phyloP scores from a whole-genome alignment of 2,797 vertebrate species.

The Myotis pilosus region DNA sequence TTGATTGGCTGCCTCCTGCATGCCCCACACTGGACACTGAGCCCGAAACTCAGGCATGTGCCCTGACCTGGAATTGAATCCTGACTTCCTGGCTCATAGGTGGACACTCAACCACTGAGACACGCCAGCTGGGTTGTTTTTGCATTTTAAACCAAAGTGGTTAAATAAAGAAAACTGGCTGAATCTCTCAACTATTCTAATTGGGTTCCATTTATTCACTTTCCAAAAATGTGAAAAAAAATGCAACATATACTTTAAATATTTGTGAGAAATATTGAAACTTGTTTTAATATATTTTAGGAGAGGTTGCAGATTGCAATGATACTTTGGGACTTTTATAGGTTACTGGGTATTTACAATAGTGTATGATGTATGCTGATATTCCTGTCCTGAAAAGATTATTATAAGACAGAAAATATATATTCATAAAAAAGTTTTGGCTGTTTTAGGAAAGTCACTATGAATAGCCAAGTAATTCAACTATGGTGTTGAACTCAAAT shows the following conservation, averaged over 20 bases:
- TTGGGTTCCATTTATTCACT: slow-evolving; percentile 41
- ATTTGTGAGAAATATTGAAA: slow-evolving; percentile 29
- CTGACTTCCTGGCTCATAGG: too few species aligned
- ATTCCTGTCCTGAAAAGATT: slow-evolving; percentile 17
- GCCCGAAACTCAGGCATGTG: too few species aligned
- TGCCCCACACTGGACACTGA: too few species aligned
- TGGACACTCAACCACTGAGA: too few species aligned
- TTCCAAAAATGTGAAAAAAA: slow-evolving; percentile 64
- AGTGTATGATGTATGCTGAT: slow-evolving; percentile 19
- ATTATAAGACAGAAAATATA: slow-evolving; percentile 36
- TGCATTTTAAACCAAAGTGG: slow-evolving; percentile 23
- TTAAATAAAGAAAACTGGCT: slow-evolving; percentile 43
- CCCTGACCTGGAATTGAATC: too few species aligned
- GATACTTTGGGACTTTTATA: slow-evolving; percentile 26
- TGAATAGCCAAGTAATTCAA: slow-evolving; percentile 30
- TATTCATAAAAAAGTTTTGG: not conserved
- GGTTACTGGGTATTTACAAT: slow-evolving; percentile 52
- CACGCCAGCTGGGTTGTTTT: not conserved
- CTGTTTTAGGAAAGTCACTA: slow-evolving; percentile 32
- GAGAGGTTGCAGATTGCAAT: slow-evolving; percentile 30
- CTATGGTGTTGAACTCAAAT: not conserved
- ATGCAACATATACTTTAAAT: slow-evolving; percentile 52
- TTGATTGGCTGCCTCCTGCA: too few species aligned
- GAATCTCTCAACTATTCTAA: slow-evolving; percentile 7
- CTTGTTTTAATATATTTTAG: slow-evolving; percentile 57